Evolutionary conservation across 2,797 vertebrate genomes (phyloP), one percentile per base, ranked within the genome.

Genomic region (Pipistrellus pygmaeus): DNA sequence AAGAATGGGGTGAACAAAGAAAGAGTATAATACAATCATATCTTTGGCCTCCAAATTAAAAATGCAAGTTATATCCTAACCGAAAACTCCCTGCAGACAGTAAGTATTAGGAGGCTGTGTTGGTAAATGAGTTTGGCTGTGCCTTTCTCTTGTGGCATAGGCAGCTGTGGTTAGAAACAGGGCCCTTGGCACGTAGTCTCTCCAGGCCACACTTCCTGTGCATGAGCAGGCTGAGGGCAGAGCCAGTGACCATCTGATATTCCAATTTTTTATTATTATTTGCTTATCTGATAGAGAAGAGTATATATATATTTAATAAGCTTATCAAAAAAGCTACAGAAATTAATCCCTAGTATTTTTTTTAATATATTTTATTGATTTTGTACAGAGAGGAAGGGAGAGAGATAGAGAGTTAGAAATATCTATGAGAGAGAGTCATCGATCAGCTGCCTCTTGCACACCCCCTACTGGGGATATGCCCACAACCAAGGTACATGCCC

Each of bases 31-130:
- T 15, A 75, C 17, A 41, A 20, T 60, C 15, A 3, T 60, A 25
- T 72, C 66, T 80, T 93, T 92, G 75, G 5, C 7, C 66, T 46
- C 35, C 38, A 66, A 60, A 53, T 89, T 71, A 66, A 60, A 71
- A 87, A 21, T 44, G 3, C 57, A 51, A 71, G 66, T 69, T 30
- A 5, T 60, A 17, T 73, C 15, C 62, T 72, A 27, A 71, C 20
- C 68, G 55, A 48, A 13, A 46, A 4, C 4, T 1, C 12, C 23
- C 21, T 38, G 17, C 41, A 51, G 21, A 44, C 30, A 35, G 13
- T n/a, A 30, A 25, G 17, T 32, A 44, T 82, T 81, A 44, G 15
- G 32, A 66, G 30, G 46, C 8, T 23, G 8, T 17, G 8, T 69
- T 51, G 83, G 60, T 57, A 18, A 69, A 30, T 35, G 27, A 83